Base-by-base conservation (phyloP, 1,140 invertebrate species). In the Thalassaphorura encarpata region DNA sequence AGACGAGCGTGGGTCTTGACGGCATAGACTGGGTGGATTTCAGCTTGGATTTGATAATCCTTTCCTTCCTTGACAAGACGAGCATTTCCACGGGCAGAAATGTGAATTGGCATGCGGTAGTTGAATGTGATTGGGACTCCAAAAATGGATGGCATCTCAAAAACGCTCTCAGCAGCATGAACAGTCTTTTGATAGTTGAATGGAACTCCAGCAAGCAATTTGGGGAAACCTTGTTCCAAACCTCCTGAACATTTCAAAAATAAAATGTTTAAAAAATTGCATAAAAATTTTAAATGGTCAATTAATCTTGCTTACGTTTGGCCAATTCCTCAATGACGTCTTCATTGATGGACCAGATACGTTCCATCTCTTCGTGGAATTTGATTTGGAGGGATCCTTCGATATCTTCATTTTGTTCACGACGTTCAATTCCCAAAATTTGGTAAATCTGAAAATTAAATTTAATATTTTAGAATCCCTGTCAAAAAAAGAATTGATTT, bases 331-430 rank as follows among this genome's bases (percentile, higher is more conserved):
- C 28, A 31, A 59, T 54, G 8, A 33, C 28, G 19, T 59, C n/a
- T 19, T 50, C 42, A 19, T 51, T 50, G 23, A 62, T 3, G 1
- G 39, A 28, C 21, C 41, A 60, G 16, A 65, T 16, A 19, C 63
- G 57, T 56, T 60, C 40, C 33, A 65, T 58, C 45, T 61, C 60
- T 23, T 62, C 40, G 33, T 60, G 50, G 54, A 65, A 19, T 1
- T 54, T 65, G 39, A 65, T 18, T 28, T 51, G 50, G 29, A 65
- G 1, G 33, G 54, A 41, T 16, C 54, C 63, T n/a, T 54, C 24
- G 5, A 43, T 23, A 6, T 40, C 16, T 31, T 60, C 54, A 16
- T 62, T 52, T 52, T 53, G 49, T 46, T 62, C 42, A 26, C 63
- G 63, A 13, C 33, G n/a, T 42, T 58, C 18, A 45, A 61, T 61